Evolutionary conservation across 2,888 invertebrate species (phyloP), one percentile per base, ranked within the genome.

Genomic region (Corythucha ciliata): DNA sequence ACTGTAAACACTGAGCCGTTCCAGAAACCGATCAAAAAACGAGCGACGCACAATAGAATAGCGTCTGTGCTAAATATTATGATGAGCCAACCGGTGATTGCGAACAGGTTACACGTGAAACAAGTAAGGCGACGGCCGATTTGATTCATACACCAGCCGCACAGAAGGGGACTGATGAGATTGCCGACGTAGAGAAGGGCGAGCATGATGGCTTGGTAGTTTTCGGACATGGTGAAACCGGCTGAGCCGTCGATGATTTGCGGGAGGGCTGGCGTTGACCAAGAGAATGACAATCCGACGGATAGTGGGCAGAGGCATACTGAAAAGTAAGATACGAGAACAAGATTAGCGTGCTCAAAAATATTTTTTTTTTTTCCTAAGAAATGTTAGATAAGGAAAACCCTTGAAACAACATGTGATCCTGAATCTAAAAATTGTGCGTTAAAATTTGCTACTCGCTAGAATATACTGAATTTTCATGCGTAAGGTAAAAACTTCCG

Each of bases 41-140:
- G 44, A 7, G 58, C 55, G 12, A 56, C 42, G 47, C 57, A 56
- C 20, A 63, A 42, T 8, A 47, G 29, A 10, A 32, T 36, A 4
- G 52, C 49, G 7, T 56, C 51, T 21, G 51, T 46, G 10, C 55
- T 42, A 26, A 53, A 55, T 37, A 54, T 48, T 18, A 54, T 33
- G 1, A 58, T 53, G 12, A 56, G 37, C 74, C 77, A 77, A 59
- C 77, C 75, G 57, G 74, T 48, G 27, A 74, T 66, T 18, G 78
- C 74, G 0, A 80, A 78, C 6, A 79, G 61, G 0, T 74, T 70
- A 0, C 74, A 71, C 3, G 70, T 60, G 36, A 75, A 65, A 2
- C 79, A 66, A 2, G 77, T 73, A 4, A 67, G 69, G 32, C 74
- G 74, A 1, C 79, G 72, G 2, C 80, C 80, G 1, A 72, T 65